A percentile compares a stretch with the other conserved stretches of the same genome.
Conservation (phyloP, 2,113 vertebrate genomes). For the Triplophysa tibetana region DNA sequence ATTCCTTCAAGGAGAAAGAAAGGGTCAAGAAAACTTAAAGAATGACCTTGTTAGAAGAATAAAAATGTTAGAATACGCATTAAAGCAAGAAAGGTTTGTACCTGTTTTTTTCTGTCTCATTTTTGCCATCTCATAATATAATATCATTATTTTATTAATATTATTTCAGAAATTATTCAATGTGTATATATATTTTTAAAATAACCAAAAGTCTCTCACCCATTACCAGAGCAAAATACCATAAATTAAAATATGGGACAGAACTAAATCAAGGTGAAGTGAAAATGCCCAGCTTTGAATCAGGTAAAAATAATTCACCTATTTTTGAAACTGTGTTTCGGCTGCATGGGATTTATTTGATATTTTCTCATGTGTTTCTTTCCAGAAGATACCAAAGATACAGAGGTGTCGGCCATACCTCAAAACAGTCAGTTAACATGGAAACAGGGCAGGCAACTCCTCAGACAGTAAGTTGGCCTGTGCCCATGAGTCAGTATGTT, state of each 20-base stretch:
- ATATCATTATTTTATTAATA: not conserved
- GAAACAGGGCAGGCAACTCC: slow-evolving; percentile 97
- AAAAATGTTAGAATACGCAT: slow-evolving; percentile 99
- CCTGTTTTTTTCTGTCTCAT: not conserved
- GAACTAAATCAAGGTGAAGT: slow-evolving; percentile 96
- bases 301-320: slow-evolving; percentile 74
- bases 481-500: not conserved
- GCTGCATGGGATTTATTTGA: not conserved
- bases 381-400: slow-evolving; percentile 98
- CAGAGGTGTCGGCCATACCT: slow-evolving; percentile 88
- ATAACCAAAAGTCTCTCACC: slow-evolving; percentile 35
- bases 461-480: slow-evolving; percentile 89
- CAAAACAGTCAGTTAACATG: slow-evolving; percentile 97
- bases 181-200: not conserved
- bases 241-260: slow-evolving; percentile 99
- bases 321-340: not conserved
- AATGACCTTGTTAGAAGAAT: slow-evolving; percentile 99
- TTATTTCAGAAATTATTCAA: not conserved
- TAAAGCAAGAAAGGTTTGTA: slow-evolving; percentile 97
- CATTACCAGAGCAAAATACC: slow-evolving; percentile 91
- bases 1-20: slow-evolving; percentile 98
- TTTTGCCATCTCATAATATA: not conserved
- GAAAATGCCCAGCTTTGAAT: slow-evolving; percentile 97
- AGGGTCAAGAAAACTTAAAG: slow-evolving; percentile 99
- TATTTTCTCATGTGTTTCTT: slow-evolving; percentile 19